Evolutionary conservation across 2,888 invertebrate genomes (phyloP).

Genomic region (Protonemura montana): DNA sequence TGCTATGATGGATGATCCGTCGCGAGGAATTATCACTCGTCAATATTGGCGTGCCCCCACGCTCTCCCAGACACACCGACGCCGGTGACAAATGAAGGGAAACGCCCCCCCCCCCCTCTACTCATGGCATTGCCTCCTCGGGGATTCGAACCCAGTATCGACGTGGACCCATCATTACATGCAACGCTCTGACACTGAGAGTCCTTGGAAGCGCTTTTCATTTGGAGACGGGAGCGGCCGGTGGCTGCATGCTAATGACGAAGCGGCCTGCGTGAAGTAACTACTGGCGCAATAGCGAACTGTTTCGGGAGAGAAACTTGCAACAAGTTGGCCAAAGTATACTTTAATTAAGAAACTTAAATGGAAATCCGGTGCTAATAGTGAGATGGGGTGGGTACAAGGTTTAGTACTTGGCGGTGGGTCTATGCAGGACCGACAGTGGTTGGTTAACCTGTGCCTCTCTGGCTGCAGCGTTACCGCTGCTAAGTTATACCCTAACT

Average conservation of each 20-base stretch:
- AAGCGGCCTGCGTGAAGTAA: no score
- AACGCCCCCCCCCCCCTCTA: background rate
- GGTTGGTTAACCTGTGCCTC: background rate
- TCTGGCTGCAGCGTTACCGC: background rate
- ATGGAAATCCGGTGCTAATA: background rate
- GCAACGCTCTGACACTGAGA: background rate
- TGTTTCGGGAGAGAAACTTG: background rate
- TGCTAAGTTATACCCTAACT: background rate
- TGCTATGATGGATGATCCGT: slow-evolving; percentile 5
- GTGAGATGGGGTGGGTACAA: background rate
- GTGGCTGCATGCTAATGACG: no score
- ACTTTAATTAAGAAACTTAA: background rate
- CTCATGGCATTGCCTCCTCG: background rate
- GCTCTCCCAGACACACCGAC: background rate
- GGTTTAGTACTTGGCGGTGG: background rate
- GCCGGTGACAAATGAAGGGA: background rate
- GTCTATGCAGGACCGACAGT: background rate
- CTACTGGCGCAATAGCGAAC: no score
- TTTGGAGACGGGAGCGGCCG: no score
- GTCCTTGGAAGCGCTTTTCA: no score
- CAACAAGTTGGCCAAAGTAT: background rate
- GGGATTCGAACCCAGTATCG: background rate
- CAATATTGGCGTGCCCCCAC: no score
- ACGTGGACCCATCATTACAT: background rate
- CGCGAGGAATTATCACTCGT: slow-evolving; percentile 21